A percentile compares a stretch with the other conserved stretches of the same genome.
Conservation (phyloP, 2,113 vertebrate genomes). For the Hemibates koningsi region DNA sequence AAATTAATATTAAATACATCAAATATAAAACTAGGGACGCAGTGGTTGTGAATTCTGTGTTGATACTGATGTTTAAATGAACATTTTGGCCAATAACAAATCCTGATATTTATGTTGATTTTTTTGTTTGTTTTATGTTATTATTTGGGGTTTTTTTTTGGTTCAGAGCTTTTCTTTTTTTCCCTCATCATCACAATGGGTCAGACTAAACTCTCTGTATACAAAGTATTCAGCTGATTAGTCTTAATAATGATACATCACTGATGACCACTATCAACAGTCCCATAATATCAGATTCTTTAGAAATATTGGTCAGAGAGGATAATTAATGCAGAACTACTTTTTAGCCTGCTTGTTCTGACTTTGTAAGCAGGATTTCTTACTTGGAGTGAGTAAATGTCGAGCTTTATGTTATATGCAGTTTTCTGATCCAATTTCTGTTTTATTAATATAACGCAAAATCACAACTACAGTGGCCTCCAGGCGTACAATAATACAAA, state of each 20-base stretch:
- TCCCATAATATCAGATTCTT: background rate
- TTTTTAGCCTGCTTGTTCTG: background rate
- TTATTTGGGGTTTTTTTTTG: background rate
- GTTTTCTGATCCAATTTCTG: background rate
- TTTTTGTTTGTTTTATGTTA: background rate
- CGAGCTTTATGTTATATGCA: background rate
- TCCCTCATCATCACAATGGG: background rate
- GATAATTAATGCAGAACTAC: background rate
- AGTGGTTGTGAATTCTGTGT: background rate
- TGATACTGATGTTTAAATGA: background rate
- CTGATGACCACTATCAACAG: background rate
- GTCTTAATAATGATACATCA: background rate
- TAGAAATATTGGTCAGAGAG: background rate
- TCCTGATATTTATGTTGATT: background rate
- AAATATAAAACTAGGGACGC: background rate
- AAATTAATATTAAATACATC: background rate
- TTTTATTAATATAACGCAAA: background rate
- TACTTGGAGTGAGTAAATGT: background rate
- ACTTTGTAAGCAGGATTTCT: background rate
- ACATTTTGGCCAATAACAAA: background rate
- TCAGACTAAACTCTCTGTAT: background rate
- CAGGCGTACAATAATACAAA: background rate
- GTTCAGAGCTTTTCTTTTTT: background rate
- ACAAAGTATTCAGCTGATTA: background rate
- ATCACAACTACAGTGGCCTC: background rate